Percentiles rank a stretch among this genome's conserved stretches.
Evolutionary conservation across 1,140 invertebrate genomes (phyloP).

Genomic region (Drosophila hydei): DNA sequence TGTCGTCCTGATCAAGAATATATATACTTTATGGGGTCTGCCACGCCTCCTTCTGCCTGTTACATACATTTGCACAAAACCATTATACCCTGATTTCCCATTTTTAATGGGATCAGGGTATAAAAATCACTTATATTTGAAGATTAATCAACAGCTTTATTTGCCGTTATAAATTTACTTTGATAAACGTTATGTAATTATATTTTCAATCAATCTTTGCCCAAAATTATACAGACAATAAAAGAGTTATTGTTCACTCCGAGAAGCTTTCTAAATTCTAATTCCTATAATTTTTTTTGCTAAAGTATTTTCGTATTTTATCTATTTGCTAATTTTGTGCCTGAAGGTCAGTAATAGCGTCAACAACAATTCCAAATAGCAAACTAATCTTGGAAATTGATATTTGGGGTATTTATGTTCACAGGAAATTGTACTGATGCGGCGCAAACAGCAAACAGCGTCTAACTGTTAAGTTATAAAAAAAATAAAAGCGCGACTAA

Average conservation of each 20-base stretch:
- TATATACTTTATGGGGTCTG: no score
- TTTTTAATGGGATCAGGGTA: no score
- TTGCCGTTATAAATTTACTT: no score
- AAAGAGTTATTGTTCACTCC: slow-evolving; percentile 19
- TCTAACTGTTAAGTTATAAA: slow-evolving; percentile 27
- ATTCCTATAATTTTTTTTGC: not conserved
- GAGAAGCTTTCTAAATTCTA: slow-evolving; percentile 1
- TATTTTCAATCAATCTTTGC: not conserved
- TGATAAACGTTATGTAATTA: no score
- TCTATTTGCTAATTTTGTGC: slow-evolving; percentile 63
- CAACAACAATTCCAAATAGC: slow-evolving; percentile 37
- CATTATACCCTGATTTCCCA: no score
- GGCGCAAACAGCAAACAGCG: no score
- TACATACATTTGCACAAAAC: no score
- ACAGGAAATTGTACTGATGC: slow-evolving; percentile 65
- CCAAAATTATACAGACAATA: not conserved
- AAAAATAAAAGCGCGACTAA: slow-evolving; percentile 1
- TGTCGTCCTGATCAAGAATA: no score
- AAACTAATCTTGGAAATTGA: slow-evolving; percentile 66
- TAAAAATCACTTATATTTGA: no score
- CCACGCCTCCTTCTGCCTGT: no score
- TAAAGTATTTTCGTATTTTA: slow-evolving; percentile 38
- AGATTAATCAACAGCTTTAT: no score
- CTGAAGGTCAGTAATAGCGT: slow-evolving; percentile 71
- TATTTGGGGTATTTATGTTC: slow-evolving; percentile 65